Evolutionary conservation across 2,888 invertebrate genomes (phyloP), one percentile per base, ranked within the genome.

Genomic region (Sinelater perroti): DNA sequence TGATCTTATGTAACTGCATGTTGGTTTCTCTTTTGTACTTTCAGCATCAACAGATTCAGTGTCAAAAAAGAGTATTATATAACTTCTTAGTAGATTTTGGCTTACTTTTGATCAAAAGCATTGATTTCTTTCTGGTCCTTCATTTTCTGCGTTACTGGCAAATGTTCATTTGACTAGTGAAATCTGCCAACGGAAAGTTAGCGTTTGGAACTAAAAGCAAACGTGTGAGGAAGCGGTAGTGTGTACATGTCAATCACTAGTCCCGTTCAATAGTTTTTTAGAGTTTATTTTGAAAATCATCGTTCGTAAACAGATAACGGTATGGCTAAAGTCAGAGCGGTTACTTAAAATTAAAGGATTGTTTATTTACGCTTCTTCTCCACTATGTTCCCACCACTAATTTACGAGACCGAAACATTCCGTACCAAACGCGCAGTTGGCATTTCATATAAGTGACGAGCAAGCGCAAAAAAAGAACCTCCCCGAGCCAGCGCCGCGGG

Each of bases 201-300:
- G n/a, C n/a, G n/a, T 35, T 8, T 14, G 8, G 14, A 14, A 35
- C 6, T 17, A 30, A 30, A 16, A 30, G 45, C 13, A 30, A 28
- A 16, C 24, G 7, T 11, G 30, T 42, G 24, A 40, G 40, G 24
- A 40, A 24, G 24, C 40, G 7, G 24, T n/a, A 53, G 28, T 35
- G 33, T 30, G 45, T 47, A 53, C 56, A 33, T 61, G 55, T 63
- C 65, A 60, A 51, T 65, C 65, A 60, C 31, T 58, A 56, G 30
- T 14, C 45, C 49, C 38, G 52, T 62, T 60, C 54, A 62, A 65
- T 65, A 62, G 47, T 55, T 63, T 60, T 63, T 56, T 53, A 10
- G 18, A 33, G 63, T 65, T 60, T 65, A 63, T 65, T 65, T 63
- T 65, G 42, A 58, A 64, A 62, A 58, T 58, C 55, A 55, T 54